phyloP scores from a whole-genome alignment of 2,888 invertebrate genomes.

The Calephelis perditalis region DNA sequence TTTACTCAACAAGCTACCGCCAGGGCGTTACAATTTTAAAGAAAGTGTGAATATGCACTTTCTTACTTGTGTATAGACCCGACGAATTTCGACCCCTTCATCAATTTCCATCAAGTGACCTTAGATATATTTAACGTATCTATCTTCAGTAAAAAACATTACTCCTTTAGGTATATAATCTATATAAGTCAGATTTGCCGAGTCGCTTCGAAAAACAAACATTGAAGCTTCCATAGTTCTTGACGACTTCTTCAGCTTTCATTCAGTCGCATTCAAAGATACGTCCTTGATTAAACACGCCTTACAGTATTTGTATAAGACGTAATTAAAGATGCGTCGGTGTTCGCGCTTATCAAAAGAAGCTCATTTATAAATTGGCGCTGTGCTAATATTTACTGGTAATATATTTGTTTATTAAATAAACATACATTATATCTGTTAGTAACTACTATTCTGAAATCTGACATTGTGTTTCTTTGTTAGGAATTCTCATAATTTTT shows the following conservation, averaged over 20 bases:
- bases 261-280: constrained; percentile 60
- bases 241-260: constrained; percentile 66
- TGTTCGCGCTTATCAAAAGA: constrained; percentile 61
- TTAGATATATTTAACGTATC: too few relatives aligned
- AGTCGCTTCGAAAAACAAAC: constrained; percentile 33
- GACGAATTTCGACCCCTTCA: too few relatives aligned
- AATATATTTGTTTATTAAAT: constrained; percentile 43
- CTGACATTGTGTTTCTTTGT: too few relatives aligned
- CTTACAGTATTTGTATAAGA: constrained; percentile 54
- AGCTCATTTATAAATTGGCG: constrained; percentile 69
- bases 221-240: constrained; percentile 64
- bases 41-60: too few relatives aligned
- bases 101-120: too few relatives aligned
- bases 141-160: too few relatives aligned
- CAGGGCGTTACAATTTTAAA: too few relatives aligned
- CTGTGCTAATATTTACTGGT: constrained; percentile 66
- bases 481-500: too few relatives aligned
- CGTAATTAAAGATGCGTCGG: constrained; percentile 67
- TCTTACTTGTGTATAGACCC: too few relatives aligned
- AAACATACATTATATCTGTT: too few relatives aligned
- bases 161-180: constrained; percentile 19
- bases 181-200: too few relatives aligned
- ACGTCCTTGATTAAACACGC: constrained; percentile 63
- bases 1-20: too few relatives aligned
- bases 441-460: background rate